These are phyloP conservation scores for Pholis gunnellus DNA, from an alignment of 2,113 vertebrate species.

Conservation along the genomic window DNA sequence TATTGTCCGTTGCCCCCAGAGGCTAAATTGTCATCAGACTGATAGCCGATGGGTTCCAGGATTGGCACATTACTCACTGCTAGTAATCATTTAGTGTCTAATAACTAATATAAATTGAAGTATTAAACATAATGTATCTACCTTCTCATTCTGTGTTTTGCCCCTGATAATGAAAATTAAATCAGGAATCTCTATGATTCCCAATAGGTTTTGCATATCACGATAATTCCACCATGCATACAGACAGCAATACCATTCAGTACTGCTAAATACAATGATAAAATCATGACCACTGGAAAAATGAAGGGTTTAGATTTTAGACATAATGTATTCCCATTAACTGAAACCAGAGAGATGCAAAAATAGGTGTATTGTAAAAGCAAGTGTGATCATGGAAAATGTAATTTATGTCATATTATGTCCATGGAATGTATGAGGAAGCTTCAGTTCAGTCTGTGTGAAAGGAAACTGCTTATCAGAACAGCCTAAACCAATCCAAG, in stretches of 20 bases:
- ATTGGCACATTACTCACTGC: neutral
- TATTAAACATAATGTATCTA: neutral
- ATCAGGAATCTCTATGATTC: too few relatives aligned
- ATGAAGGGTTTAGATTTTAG: neutral
- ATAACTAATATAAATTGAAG: neutral
- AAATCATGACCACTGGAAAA: neutral
- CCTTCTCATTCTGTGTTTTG: neutral
- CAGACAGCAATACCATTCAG: neutral
- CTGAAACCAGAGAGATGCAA: neutral
- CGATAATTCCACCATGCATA: neutral
- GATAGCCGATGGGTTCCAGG: too few relatives aligned
- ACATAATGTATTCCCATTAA: neutral
- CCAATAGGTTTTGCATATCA: neutral
- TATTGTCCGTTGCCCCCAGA: too few relatives aligned
- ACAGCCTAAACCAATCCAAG: neutral
- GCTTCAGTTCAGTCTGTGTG: neutral
- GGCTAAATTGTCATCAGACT: too few relatives aligned
- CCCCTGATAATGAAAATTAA: too few relatives aligned
- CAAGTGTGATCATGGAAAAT: neutral
- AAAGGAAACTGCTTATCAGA: neutral
- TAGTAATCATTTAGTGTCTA: neutral
- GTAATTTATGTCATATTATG: neutral
- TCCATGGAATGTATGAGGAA: neutral
- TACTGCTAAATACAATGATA: neutral
- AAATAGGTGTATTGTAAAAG: neutral